Evolutionary conservation across 2,797 vertebrate genomes (phyloP).

Genomic region (Microcaecilia unicolor): DNA sequence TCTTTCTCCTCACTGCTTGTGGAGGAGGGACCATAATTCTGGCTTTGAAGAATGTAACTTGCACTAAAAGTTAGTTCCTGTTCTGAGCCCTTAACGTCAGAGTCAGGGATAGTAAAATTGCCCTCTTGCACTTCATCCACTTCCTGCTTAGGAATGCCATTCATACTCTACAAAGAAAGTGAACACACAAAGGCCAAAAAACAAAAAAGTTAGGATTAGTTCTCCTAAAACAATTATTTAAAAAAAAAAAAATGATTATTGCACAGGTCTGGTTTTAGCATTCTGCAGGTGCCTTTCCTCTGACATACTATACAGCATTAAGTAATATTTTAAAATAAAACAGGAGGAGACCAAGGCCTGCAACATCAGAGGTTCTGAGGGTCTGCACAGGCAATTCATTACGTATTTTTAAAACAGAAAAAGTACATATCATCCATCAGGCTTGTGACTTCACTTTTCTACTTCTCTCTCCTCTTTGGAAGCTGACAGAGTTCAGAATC

Average conservation of each 20-base stretch:
- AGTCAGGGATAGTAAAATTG: constrained; percentile 29
- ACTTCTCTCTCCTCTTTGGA: too few species aligned
- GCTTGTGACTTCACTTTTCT: too few species aligned
- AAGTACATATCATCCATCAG: too few species aligned
- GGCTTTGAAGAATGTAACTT: constrained; percentile 29
- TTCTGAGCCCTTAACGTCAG: constrained; percentile 41
- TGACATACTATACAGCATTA: too few species aligned
- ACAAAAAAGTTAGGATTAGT: constrained; percentile 37
- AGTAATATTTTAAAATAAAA: too few species aligned
- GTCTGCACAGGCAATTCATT: too few species aligned
- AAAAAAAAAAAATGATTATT: constrained; percentile 19
- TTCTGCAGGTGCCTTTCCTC: too few species aligned
- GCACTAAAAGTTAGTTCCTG: constrained; percentile 40
- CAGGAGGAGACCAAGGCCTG: too few species aligned
- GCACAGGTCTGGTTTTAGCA: too few species aligned
- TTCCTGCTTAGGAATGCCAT: constrained; percentile 49
- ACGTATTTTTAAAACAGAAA: too few species aligned
- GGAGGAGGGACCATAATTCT: constrained; percentile 30
- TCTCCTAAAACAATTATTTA: constrained; percentile 11
- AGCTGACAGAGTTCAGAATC: too few species aligned
- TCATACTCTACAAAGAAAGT: constrained; percentile 56
- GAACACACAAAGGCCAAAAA: constrained; percentile 45
- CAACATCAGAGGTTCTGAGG: too few species aligned
- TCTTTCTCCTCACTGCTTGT: constrained; percentile 38
- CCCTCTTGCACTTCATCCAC: constrained; percentile 44